A percentile compares a stretch with the other conserved stretches of the same genome.
Conservation (phyloP, 1,140 invertebrate genomes). For the Drosophila ohnishii region DNA sequence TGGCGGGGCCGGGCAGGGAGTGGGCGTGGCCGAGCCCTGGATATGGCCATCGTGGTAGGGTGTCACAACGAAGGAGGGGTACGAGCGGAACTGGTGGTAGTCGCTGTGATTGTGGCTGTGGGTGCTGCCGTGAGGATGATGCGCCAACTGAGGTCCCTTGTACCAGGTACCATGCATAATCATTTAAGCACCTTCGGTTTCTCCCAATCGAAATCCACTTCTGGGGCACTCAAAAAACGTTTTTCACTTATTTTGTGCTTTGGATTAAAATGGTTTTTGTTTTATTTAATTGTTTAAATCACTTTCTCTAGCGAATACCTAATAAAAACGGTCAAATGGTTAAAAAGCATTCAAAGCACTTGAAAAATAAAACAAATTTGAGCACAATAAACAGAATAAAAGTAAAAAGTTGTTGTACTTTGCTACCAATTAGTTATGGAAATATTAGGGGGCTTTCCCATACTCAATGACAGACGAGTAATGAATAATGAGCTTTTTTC, state of each 20-base stretch:
- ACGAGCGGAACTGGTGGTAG: conserved; percentile 79
- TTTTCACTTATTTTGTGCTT: not conserved
- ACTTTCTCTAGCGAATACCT: not conserved
- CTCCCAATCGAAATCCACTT: conserved; percentile 12
- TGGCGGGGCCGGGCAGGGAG: conserved; percentile 60
- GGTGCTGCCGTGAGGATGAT: conserved; percentile 71
- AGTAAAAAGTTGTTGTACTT: not conserved
- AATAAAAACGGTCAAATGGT: conserved; percentile 11
- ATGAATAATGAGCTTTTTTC: not conserved
- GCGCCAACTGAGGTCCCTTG: conserved; percentile 82
- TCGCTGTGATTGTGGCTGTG: conserved; percentile 49
- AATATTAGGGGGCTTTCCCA: not conserved
- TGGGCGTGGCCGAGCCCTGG: conserved; percentile 53
- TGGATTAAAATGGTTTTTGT: not conserved
- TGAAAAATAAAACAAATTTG: not conserved
- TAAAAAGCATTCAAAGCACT: not conserved
- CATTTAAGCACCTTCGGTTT: conserved; percentile 70
- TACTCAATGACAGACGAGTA: not conserved
- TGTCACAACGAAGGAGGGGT: conserved; percentile 79
- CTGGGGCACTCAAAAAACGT: not conserved
- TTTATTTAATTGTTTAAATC: not conserved
- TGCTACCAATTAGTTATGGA: not conserved
- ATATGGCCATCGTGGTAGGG: conserved; percentile 76
- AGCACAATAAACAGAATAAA: not conserved
- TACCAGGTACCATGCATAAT: conserved; percentile 83